Evolutionary conservation across 2,888 invertebrate genomes (phyloP).

Genomic region (Zaprionus obscuricornis): DNA sequence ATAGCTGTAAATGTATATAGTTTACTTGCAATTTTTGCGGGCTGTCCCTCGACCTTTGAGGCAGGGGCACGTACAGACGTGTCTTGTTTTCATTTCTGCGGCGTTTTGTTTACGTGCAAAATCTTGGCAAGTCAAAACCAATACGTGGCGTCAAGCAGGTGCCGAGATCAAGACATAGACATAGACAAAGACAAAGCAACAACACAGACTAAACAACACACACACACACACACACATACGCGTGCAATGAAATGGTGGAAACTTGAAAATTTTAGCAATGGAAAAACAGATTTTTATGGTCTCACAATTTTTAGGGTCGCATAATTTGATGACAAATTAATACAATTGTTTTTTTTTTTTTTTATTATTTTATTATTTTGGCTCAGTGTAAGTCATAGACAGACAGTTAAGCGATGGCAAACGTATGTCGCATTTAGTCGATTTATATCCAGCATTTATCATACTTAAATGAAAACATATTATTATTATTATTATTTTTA

Average conservation of each 20-base stretch:
- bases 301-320: constrained; percentile 31
- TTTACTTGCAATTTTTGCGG: background rate
- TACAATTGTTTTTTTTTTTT: constrained; percentile 65
- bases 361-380: no score
- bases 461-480: constrained; percentile 60
- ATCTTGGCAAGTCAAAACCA: background rate
- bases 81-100: constrained; percentile 39
- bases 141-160: constrained; percentile 48
- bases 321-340: constrained; percentile 78
- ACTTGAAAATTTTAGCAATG: constrained; percentile 20
- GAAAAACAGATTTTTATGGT: constrained; percentile 42
- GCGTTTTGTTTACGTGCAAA: constrained; percentile 44
- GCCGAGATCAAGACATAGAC: constrained; percentile 10
- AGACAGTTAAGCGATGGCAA: constrained; percentile 25
- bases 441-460: constrained; percentile 71
- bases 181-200: constrained; percentile 5
- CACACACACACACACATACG: background rate
- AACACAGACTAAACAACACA: background rate
- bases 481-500: constrained; percentile 69
- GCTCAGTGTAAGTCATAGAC: background rate
- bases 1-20: background rate
- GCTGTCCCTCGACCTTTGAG: constrained; percentile 48
- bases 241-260: constrained; percentile 11
- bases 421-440: constrained; percentile 47
- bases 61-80: constrained; percentile 31